These are phyloP conservation scores for Mionectes macconnelli DNA, from an alignment of 2,113 vertebrate genomes.

Conservation along the genomic window DNA sequence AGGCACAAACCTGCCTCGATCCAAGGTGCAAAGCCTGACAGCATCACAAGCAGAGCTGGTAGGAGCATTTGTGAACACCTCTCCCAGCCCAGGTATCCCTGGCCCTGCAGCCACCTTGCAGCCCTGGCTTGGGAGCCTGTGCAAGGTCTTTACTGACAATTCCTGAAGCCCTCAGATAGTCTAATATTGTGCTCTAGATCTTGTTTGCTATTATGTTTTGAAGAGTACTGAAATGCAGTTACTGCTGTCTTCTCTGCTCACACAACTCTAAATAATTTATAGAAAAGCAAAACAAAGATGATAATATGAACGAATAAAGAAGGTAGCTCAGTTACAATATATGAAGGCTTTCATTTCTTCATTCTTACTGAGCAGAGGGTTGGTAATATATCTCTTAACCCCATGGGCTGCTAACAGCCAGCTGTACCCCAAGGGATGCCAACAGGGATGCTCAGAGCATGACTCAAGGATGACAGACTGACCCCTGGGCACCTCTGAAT, in stretches of 20 bases:
- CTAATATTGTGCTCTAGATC: slow-evolving; percentile 67
- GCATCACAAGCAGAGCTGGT: background rate
- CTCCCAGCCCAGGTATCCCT: background rate
- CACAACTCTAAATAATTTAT: slow-evolving; percentile 66
- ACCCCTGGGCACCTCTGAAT: background rate
- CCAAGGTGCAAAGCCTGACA: background rate
- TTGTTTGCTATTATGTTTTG: slow-evolving; percentile 53
- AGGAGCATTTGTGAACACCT: background rate
- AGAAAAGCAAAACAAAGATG: slow-evolving; percentile 49
- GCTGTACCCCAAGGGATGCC: background rate
- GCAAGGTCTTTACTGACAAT: background rate
- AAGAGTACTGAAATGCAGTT: slow-evolving; percentile 59
- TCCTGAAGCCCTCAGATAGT: background rate
- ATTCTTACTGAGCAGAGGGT: background rate
- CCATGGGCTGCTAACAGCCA: background rate
- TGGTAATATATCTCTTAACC: background rate
- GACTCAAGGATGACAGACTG: rapidly evolving
- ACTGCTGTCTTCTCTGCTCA: slow-evolving; percentile 46
- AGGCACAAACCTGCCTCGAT: background rate
- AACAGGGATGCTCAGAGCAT: background rate
- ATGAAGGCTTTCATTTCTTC: slow-evolving; percentile 5
- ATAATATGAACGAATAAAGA: slow-evolving; percentile 19
- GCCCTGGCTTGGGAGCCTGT: background rate
- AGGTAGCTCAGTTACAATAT: background rate
- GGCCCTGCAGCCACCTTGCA: background rate